These are phyloP conservation scores for Perithous albicinctus DNA, from an alignment of 2,888 invertebrate species.

Conservation along the genomic window DNA sequence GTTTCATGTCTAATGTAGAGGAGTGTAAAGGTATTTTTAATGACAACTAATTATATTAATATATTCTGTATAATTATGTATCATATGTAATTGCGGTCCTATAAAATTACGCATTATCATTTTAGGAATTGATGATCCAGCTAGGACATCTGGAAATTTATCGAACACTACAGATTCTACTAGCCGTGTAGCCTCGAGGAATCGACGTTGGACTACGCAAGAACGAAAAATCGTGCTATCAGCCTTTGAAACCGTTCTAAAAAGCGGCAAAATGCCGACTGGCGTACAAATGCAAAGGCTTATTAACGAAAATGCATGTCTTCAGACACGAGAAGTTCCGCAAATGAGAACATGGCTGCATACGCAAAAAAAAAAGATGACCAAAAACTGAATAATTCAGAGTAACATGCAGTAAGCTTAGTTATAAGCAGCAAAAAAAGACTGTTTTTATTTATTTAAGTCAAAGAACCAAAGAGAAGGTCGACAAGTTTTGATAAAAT, in stretches of 20 bases:
- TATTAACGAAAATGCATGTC: constrained; percentile 46
- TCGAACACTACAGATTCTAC: background rate
- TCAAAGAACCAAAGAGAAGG: too few species aligned
- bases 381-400: too few species aligned
- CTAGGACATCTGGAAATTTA: background rate
- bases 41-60: background rate
- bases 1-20: background rate
- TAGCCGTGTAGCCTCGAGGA: background rate
- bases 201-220: constrained; percentile 33
- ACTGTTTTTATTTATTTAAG: too few species aligned
- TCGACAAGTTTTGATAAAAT: too few species aligned
- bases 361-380: constrained; percentile 60
- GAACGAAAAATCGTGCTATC: constrained; percentile 39
- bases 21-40: background rate
- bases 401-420: too few species aligned
- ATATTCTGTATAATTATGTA: too few species aligned
- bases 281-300: constrained; percentile 50
- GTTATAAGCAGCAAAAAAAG: too few species aligned
- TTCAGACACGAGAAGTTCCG: constrained; percentile 59
- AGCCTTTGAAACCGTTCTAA: constrained; percentile 32
- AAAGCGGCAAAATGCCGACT: constrained; percentile 39
- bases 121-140: background rate
- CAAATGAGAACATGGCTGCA: constrained; percentile 64
- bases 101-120: too few species aligned
- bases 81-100: too few species aligned